A percentile compares a stretch with the other conserved stretches of the same genome.
Conservation (phyloP, 2,888 invertebrate species). For the Protophormia terraenovae region DNA sequence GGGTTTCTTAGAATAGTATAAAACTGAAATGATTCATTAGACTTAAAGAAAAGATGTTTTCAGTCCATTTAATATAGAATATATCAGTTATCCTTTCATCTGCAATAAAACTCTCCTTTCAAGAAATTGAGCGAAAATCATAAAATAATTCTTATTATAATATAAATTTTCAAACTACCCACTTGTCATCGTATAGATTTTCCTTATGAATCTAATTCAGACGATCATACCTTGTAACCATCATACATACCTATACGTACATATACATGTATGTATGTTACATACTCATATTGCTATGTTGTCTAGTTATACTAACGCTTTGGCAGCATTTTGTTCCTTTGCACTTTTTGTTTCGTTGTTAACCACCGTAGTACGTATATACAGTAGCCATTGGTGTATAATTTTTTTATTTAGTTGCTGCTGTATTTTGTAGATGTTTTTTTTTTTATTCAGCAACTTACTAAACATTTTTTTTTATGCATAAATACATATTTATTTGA, state of each 20-base stretch:
- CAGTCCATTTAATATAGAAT: too few species aligned
- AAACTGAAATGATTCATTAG: too few species aligned
- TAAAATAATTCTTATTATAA: too few species aligned
- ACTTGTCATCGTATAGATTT: conserved; percentile 8
- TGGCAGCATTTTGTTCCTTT: conserved; percentile 22
- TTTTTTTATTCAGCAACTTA: conserved; percentile 9
- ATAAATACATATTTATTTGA: conserved; percentile 66
- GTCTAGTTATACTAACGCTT: conserved; percentile 23
- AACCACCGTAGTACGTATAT: not conserved
- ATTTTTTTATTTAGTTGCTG: conserved; percentile 10
- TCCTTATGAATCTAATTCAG: conserved; percentile 33
- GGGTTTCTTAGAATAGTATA: too few species aligned
- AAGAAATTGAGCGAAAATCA: too few species aligned
- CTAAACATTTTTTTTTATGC: conserved; percentile 27
- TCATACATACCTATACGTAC: not conserved
- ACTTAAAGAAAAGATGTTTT: too few species aligned
- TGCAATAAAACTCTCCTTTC: too few species aligned
- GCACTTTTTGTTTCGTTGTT: conserved; percentile 17
- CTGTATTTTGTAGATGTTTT: conserved; percentile 16
- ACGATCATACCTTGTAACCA: conserved; percentile 43
- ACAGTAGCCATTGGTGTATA: conserved; percentile 53
- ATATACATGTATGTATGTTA: not conserved
- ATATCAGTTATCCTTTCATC: too few species aligned
- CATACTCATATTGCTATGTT: conserved; percentile 16
- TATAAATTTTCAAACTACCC: conserved; percentile 9